Base-by-base conservation (phyloP, 2,888 invertebrate genomes). In the Fissipunctia ypsillon region DNA sequence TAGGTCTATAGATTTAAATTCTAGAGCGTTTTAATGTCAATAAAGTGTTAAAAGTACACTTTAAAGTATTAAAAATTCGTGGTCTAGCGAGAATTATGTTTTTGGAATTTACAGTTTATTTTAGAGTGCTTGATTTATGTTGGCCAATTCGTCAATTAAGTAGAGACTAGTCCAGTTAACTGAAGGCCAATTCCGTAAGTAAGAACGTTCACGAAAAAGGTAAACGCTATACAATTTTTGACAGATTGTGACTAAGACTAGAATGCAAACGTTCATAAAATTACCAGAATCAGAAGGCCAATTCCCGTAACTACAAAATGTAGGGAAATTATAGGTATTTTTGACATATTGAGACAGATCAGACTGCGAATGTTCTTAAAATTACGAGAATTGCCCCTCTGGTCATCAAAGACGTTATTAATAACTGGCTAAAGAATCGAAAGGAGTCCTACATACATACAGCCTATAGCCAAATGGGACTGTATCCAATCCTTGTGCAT, bases 361-460 rank as follows among this genome's bases (percentile, higher is more conserved):
- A n/a, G n/a, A n/a, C n/a, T n/a, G n/a, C n/a, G n/a, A n/a, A n/a
- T n/a, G n/a, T n/a, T n/a, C n/a, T n/a, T n/a, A n/a, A n/a, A n/a
- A n/a, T n/a, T n/a, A n/a, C n/a, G n/a, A n/a, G n/a, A n/a, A n/a
- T n/a, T n/a, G n/a, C n/a, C n/a, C n/a, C n/a, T n/a, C n/a, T n/a
- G 54, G 73, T 73, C 63, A 63, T 69, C 74, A 78, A 84, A 82
- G 85, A 56, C 78, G 25, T 41, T 57, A 19, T 38, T 50, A 59
- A 69, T 64, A 43, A 45, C 35, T 59, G 28, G 64, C 54, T 68
- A 60, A n/a, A n/a, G 43, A 61, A 25, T 65, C 25, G 54, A 81
- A 81, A 52, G 63, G 14, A 69, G 19, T 35, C 3, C 22, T 16
- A 52, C 6, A 5, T 28, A 65, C 22, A n/a, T 25, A 65, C 22